Conservation (phyloP, 2,113 vertebrate species). For the Oncorhynchus kisutch region DNA sequence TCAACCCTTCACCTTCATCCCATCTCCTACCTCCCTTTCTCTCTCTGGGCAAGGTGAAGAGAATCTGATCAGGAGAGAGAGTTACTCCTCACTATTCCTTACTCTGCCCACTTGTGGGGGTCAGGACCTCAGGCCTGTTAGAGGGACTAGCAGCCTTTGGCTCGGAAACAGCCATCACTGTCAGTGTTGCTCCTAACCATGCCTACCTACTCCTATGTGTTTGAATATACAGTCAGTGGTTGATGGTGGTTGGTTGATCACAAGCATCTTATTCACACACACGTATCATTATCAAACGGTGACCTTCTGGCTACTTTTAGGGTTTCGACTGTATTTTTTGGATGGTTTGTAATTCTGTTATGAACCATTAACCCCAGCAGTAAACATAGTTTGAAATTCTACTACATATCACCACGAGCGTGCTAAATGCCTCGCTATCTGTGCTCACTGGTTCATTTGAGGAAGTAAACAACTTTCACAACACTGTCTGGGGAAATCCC, state of each 20-base stretch:
- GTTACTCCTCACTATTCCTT: conserved; percentile 32
- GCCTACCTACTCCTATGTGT: neutral
- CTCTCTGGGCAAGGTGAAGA: conserved; percentile 11
- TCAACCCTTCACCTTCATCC: neutral
- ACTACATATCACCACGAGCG: neutral
- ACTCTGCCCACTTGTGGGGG: conserved; percentile 23
- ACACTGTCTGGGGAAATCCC: neutral
- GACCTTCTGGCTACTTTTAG: neutral
- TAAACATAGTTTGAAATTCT: neutral
- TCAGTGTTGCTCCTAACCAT: conserved; percentile 15
- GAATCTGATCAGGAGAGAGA: conserved; percentile 62
- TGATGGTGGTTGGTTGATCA: too few relatives aligned
- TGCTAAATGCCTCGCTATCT: neutral
- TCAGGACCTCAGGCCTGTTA: conserved; percentile 33
- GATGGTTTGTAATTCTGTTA: neutral
- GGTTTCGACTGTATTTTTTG: neutral
- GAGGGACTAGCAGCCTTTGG: conserved; percentile 24
- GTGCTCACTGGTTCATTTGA: neutral
- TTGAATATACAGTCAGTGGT: too few relatives aligned
- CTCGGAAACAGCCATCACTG: conserved; percentile 9
- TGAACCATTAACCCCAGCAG: neutral
- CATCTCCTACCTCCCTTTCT: neutral
- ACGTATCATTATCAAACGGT: neutral
- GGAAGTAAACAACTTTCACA: conserved; percentile 1
- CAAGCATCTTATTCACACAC: neutral